A percentile compares a stretch with the other conserved stretches of the same genome.
phyloP scores from a whole-genome alignment of 2,797 vertebrate genomes.

The Menidia menidia region DNA sequence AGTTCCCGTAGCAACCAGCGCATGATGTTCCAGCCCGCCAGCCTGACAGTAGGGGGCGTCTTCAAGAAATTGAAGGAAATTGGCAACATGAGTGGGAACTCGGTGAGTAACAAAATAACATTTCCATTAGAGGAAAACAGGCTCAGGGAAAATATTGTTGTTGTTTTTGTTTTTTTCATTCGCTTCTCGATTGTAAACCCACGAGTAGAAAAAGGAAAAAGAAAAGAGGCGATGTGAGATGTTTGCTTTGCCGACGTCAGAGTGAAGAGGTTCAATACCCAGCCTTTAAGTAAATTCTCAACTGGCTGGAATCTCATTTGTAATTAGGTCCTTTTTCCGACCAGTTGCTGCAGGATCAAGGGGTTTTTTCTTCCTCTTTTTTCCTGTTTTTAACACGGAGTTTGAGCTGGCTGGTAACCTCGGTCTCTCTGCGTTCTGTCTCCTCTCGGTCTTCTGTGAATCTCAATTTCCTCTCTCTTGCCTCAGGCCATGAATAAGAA shows the following conservation, averaged over 20 bases:
- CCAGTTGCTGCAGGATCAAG: slow-evolving; percentile 5
- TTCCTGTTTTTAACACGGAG: slow-evolving; percentile 52
- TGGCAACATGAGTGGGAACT: slow-evolving; percentile 87
- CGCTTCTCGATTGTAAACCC: slow-evolving; percentile 12
- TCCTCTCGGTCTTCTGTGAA: slow-evolving; percentile 63
- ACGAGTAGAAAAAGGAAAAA: neutral
- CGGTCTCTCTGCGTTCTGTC: slow-evolving; percentile 63
- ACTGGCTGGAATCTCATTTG: slow-evolving; percentile 34
- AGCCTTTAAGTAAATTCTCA: slow-evolving; percentile 44
- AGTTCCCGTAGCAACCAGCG: slow-evolving; percentile 92
- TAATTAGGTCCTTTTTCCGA: slow-evolving; percentile 54
- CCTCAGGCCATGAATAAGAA: slow-evolving; percentile 92
- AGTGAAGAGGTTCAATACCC: slow-evolving; percentile 20
- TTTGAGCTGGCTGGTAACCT: slow-evolving; percentile 64
- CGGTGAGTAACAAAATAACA: slow-evolving; percentile 82
- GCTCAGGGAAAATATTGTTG: slow-evolving; percentile 44
- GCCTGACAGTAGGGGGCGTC: slow-evolving; percentile 85
- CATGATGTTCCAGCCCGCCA: slow-evolving; percentile 89
- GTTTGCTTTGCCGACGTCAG: slow-evolving; percentile 36
- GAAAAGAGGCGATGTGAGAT: slow-evolving; percentile 23
- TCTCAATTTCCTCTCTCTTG: slow-evolving; percentile 68
- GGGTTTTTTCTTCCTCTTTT: neutral
- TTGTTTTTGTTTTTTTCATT: slow-evolving; percentile 41
- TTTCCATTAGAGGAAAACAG: slow-evolving; percentile 57
- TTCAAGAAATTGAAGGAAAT: slow-evolving; percentile 91